Evolutionary conservation across 2,113 vertebrate species (phyloP).

Genomic region (Lethenteron camtschaticum): DNA sequence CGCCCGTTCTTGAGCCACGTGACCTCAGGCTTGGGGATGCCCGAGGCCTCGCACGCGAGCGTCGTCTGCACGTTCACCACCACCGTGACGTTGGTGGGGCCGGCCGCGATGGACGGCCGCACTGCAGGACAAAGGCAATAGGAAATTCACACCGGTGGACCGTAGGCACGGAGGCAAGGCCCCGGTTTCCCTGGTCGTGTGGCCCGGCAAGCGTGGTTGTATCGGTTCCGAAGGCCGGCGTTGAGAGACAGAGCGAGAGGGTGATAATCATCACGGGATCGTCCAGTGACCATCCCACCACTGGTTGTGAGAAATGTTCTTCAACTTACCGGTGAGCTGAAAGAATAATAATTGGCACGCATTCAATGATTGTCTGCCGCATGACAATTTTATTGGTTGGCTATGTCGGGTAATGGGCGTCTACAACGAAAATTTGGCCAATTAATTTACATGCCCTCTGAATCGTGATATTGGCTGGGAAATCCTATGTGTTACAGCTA

Average conservation of each 20-base stretch:
- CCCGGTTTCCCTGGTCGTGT: neutral
- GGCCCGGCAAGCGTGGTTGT: neutral
- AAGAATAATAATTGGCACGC: no score
- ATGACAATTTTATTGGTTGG: no score
- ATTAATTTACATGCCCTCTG: no score
- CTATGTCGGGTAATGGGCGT: no score
- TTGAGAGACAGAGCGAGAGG: neutral
- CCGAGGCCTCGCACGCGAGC: slow-evolving; percentile 57
- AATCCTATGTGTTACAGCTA: no score
- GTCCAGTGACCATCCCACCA: neutral
- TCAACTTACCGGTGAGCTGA: no score
- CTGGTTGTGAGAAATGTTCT: no score
- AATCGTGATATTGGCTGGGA: no score
- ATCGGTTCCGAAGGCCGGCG: no score
- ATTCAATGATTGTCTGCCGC: no score
- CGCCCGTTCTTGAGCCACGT: slow-evolving; percentile 54
- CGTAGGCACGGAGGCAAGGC: neutral
- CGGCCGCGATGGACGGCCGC: slow-evolving; percentile 38
- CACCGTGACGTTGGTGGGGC: slow-evolving; percentile 41
- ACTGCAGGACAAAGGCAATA: slow-evolving; percentile 24
- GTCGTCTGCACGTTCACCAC: slow-evolving; percentile 72
- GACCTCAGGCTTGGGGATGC: slow-evolving; percentile 57
- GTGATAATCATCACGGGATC: neutral
- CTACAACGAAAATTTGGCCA: no score
- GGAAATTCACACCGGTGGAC: neutral